Evolutionary conservation across 2,797 vertebrate species (phyloP).

Genomic region (Sebastes variabilis): DNA sequence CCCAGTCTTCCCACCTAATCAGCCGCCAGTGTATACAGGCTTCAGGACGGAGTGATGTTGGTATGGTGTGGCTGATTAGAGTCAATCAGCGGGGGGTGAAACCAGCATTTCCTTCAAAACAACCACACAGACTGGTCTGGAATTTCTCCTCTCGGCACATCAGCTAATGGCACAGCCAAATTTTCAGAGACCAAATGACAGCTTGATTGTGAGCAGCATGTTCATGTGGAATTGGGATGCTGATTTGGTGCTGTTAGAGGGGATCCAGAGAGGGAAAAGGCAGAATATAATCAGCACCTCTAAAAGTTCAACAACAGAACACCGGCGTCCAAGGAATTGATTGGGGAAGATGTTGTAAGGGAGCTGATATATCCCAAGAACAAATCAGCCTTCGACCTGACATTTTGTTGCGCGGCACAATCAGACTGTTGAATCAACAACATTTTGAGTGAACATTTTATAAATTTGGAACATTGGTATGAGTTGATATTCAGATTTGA

Average conservation of each 20-base stretch:
- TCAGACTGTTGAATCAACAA: constrained; percentile 58
- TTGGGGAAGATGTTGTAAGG: constrained; percentile 69
- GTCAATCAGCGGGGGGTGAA: constrained; percentile 77
- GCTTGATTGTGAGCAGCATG: constrained; percentile 78
- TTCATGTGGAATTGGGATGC: constrained; percentile 54
- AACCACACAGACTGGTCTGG: constrained; percentile 55
- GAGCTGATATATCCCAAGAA: constrained; percentile 67
- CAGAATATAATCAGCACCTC: constrained; percentile 72
- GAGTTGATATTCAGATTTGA: constrained; percentile 41
- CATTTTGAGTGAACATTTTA: constrained; percentile 9
- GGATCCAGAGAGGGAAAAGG: constrained; percentile 44
- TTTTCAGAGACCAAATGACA: constrained; percentile 73
- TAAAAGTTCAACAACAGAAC: constrained; percentile 72
- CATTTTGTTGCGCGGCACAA: constrained; percentile 58
- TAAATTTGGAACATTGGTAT: constrained; percentile 20
- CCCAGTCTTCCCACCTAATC: constrained; percentile 74
- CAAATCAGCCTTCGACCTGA: constrained; percentile 78
- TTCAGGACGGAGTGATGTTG: constrained; percentile 59
- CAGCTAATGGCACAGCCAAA: constrained; percentile 71
- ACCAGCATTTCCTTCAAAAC: constrained; percentile 65
- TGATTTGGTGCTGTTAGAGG: constrained; percentile 73
- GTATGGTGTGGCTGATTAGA: constrained; percentile 78
- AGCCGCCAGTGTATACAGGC: constrained; percentile 56
- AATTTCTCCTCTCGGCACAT: constrained; percentile 60
- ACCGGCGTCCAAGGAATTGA: constrained; percentile 74